Conservation (phyloP, 1,140 invertebrate species). For the Ooceraea biroi region DNA sequence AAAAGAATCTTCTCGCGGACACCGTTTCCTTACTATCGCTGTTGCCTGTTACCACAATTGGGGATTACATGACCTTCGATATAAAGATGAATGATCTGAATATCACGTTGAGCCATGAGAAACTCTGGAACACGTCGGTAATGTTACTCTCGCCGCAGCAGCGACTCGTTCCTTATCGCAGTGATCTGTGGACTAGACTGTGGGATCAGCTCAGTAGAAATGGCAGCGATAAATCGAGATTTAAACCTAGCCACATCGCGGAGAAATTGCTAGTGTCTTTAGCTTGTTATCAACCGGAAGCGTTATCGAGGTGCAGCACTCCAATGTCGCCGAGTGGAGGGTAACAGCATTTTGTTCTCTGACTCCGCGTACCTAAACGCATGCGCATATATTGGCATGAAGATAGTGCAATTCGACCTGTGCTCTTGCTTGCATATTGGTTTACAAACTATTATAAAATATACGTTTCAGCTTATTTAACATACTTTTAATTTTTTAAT, state of each 20-base stretch:
- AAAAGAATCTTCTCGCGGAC: slow-evolving; percentile 90
- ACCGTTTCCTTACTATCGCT: slow-evolving; percentile 89
- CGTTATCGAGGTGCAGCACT: slow-evolving; percentile 92
- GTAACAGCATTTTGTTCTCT: slow-evolving; percentile 73
- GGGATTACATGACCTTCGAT: slow-evolving; percentile 85
- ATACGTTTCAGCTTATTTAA: background rate
- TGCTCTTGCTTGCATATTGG: slow-evolving; percentile 6
- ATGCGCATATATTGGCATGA: background rate
- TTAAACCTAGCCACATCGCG: slow-evolving; percentile 89
- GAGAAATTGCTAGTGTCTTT: slow-evolving; percentile 92
- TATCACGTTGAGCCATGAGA: slow-evolving; percentile 88
- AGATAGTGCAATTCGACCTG: slow-evolving; percentile 2
- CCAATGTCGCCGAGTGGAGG: slow-evolving; percentile 91
- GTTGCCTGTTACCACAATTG: slow-evolving; percentile 90
- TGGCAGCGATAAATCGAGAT: slow-evolving; percentile 88
- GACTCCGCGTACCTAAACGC: slow-evolving; percentile 12
- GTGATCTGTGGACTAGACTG: slow-evolving; percentile 93
- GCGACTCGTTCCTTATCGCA: slow-evolving; percentile 91
- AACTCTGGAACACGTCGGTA: slow-evolving; percentile 92
- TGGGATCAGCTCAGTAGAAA: slow-evolving; percentile 90
- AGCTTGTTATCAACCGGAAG: slow-evolving; percentile 94
- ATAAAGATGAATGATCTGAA: slow-evolving; percentile 85
- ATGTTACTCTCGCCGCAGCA: slow-evolving; percentile 94
- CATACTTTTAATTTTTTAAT: background rate
- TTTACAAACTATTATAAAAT: background rate